phyloP scores from a whole-genome alignment of 2,797 vertebrate genomes.

The Carduelis carduelis region DNA sequence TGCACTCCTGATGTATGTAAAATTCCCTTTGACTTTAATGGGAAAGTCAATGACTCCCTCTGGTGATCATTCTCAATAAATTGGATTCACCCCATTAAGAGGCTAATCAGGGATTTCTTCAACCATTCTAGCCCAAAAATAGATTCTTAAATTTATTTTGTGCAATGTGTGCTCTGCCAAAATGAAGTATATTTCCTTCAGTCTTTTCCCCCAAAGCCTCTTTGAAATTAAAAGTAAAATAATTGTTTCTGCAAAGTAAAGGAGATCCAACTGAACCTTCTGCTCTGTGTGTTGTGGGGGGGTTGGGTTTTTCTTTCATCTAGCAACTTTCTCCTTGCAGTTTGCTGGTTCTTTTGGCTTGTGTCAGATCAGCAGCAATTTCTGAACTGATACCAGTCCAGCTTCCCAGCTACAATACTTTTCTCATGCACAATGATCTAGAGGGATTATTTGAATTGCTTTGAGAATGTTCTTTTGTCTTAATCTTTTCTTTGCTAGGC shows the following conservation, averaged over 20 bases:
- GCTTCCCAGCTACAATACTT: not conserved
- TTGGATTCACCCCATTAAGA: conserved; percentile 49
- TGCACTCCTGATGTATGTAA: not conserved
- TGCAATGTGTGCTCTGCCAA: not conserved
- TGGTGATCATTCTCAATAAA: conserved; percentile 57
- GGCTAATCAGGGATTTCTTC: conserved; percentile 42
- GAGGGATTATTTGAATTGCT: not conserved
- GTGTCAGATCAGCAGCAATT: not conserved
- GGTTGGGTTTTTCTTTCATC: not conserved
- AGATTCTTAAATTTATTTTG: conserved; percentile 12
- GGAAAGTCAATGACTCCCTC: conserved; percentile 61
- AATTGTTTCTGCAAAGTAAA: not conserved
- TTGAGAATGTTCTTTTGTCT: not conserved
- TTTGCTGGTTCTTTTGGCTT: conserved; percentile 1
- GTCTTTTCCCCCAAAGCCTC: not conserved
- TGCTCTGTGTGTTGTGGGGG: not conserved
- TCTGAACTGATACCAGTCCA: not conserved
- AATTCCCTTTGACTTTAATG: conserved; percentile 47
- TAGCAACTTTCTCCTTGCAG: not conserved
- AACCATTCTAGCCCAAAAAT: conserved; percentile 17
- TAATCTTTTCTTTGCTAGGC: conserved; percentile 15
- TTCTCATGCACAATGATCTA: not conserved
- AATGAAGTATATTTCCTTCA: not conserved
- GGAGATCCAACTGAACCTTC: not conserved
- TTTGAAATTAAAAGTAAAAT: conserved; percentile 7